These are phyloP conservation scores for Taxidea taxus DNA, from an alignment of 2,113 vertebrate species.

Conservation along the genomic window DNA sequence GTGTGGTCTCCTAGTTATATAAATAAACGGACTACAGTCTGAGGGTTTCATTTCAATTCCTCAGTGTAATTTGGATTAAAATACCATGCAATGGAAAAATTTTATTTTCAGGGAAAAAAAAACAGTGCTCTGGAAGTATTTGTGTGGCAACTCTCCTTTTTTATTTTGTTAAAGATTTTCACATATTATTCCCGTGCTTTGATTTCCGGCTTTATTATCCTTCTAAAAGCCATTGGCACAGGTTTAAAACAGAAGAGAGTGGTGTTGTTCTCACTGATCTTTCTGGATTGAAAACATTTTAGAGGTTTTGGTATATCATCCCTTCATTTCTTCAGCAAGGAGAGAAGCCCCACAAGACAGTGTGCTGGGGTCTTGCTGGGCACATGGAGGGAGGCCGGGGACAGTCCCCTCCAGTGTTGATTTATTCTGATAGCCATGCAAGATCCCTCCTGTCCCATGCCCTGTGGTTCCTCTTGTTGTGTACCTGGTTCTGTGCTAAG, in stretches of 20 bases:
- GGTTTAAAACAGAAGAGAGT: neutral
- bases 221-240: neutral
- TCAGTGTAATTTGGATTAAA: constrained; percentile 45
- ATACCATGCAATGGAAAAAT: neutral
- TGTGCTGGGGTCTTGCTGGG: accelerated
- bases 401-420: accelerated
- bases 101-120: neutral
- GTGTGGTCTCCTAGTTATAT: neutral
- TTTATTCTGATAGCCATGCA: no score
- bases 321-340: neutral
- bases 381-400: accelerated
- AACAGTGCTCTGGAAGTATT: neutral
- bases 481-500: neutral
- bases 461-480: neutral
- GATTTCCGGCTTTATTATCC: neutral
- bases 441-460: neutral
- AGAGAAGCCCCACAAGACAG: neutral
- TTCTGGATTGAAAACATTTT: neutral
- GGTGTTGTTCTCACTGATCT: neutral
- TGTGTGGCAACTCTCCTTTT: neutral
- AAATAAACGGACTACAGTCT: constrained; percentile 39
- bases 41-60: constrained; percentile 5
- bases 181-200: neutral
- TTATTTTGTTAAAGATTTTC: neutral
- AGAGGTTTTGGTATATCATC: accelerated